Evolutionary conservation across 2,888 invertebrate genomes (phyloP).

Genomic region (Lysandra bellargus): DNA sequence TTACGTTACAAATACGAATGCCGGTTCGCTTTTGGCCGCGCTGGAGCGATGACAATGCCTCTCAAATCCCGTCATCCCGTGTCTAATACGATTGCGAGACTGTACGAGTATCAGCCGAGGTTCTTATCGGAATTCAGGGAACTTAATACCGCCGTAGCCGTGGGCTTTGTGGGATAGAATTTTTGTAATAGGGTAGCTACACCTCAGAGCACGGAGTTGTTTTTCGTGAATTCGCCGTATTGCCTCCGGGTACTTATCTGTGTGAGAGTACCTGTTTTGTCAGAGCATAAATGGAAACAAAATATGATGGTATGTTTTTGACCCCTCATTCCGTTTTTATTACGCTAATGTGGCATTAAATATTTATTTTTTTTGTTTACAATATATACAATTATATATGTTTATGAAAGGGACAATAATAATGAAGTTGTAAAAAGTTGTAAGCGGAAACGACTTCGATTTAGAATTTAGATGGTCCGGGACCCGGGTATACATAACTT

Average conservation of each 20-base stretch:
- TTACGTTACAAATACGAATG: not conserved
- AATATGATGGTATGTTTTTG: not conserved
- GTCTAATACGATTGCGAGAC: constrained; percentile 32
- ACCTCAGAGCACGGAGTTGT: not conserved
- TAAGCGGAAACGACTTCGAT: not conserved
- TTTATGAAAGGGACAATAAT: not conserved
- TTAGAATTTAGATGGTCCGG: constrained; percentile 15
- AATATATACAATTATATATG: too few species aligned
- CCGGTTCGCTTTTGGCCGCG: not conserved
- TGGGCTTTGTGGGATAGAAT: constrained; percentile 7
- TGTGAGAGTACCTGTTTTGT: not conserved
- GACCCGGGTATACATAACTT: not conserved
- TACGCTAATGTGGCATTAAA: not conserved
- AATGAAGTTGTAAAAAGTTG: not conserved
- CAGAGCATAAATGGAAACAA: not conserved
- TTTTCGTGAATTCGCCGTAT: not conserved
- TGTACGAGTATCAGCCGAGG: constrained; percentile 17
- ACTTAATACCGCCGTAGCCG: constrained; percentile 14
- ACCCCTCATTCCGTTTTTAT: not conserved
- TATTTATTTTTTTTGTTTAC: too few species aligned
- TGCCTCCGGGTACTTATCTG: not conserved
- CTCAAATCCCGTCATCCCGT: constrained; percentile 32
- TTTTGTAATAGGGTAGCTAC: constrained; percentile 3
- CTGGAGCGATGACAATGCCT: constrained; percentile 33
- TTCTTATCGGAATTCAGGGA: constrained; percentile 21